Conservation (phyloP, 2,888 invertebrate species). For the Megaustenia siamemsis region DNA sequence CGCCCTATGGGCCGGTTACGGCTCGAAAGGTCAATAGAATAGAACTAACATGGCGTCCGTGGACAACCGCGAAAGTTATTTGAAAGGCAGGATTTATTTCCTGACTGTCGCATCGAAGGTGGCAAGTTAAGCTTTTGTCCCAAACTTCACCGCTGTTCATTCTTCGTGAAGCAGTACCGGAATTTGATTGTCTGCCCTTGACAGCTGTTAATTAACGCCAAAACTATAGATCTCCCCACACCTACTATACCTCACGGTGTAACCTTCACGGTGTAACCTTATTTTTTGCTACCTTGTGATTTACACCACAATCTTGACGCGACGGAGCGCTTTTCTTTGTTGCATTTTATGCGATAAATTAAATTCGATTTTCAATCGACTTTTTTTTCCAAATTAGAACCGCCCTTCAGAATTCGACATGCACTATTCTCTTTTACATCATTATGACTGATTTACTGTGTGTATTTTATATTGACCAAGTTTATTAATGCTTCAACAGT, state of each 20-base stretch:
- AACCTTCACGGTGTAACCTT: not conserved
- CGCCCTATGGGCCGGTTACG: too few species aligned
- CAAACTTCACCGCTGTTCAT: not conserved
- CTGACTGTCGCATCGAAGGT: not conserved
- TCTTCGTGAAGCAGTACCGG: not conserved
- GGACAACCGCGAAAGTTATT: not conserved
- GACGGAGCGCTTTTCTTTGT: not conserved
- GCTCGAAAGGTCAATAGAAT: too few species aligned
- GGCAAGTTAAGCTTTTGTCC: not conserved
- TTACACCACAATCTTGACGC: not conserved
- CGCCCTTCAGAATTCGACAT: too few species aligned
- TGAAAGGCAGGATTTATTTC: not conserved
- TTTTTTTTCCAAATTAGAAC: too few species aligned
- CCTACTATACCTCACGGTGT: not conserved
- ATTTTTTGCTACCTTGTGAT: not conserved
- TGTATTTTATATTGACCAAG: too few species aligned
- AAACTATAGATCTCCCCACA: not conserved
- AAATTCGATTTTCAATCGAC: not conserved
- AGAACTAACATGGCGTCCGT: not conserved
- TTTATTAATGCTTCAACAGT: too few species aligned
- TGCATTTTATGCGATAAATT: not conserved
- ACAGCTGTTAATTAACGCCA: not conserved
- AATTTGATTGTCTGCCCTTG: not conserved
- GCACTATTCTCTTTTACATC: too few species aligned
- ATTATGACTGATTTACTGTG: too few species aligned